phyloP scores from a whole-genome alignment of 1,140 invertebrate species.

The Drosophila guanche region DNA sequence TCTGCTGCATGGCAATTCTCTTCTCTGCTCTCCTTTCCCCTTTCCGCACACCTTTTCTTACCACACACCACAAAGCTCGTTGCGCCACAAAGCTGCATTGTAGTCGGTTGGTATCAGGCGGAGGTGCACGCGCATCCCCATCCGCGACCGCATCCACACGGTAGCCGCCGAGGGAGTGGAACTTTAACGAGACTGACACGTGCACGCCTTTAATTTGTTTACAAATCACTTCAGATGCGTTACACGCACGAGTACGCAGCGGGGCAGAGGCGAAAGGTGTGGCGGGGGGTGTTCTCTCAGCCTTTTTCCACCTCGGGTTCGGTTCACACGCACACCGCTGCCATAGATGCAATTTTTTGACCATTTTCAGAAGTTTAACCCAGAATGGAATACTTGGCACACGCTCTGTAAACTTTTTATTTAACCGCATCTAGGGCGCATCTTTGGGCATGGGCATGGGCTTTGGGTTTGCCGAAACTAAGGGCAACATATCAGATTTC shows the following conservation, averaged over 20 bases:
- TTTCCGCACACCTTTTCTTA: not conserved
- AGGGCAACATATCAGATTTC: slow-evolving; percentile 20
- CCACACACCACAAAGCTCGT: slow-evolving; percentile 45
- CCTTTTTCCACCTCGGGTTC: not conserved
- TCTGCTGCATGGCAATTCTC: too few species aligned
- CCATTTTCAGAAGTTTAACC: slow-evolving; percentile 55
- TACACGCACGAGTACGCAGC: slow-evolving; percentile 73
- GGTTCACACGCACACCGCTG: slow-evolving; percentile 49
- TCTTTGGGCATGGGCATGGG: slow-evolving; percentile 16
- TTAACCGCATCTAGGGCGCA: slow-evolving; percentile 8
- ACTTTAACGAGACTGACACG: slow-evolving; percentile 74
- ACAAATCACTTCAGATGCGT: slow-evolving; percentile 83
- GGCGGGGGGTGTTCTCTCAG: not conserved
- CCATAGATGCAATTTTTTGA: slow-evolving; percentile 26
- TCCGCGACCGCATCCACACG: slow-evolving; percentile 13
- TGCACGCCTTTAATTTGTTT: slow-evolving; percentile 83
- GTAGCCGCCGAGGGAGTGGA: slow-evolving; percentile 32
- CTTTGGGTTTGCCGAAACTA: not conserved
- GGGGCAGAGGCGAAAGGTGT: not conserved
- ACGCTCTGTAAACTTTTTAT: slow-evolving; percentile 24
- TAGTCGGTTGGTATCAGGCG: slow-evolving; percentile 43
- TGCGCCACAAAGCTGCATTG: slow-evolving; percentile 43
- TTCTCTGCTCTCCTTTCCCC: too few species aligned
- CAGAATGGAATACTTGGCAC: slow-evolving; percentile 40
- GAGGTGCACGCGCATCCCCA: slow-evolving; percentile 35